phyloP scores from a whole-genome alignment of 37 sponge, comb jelly and placozoan species.

The Aplysina aerophoba region DNA sequence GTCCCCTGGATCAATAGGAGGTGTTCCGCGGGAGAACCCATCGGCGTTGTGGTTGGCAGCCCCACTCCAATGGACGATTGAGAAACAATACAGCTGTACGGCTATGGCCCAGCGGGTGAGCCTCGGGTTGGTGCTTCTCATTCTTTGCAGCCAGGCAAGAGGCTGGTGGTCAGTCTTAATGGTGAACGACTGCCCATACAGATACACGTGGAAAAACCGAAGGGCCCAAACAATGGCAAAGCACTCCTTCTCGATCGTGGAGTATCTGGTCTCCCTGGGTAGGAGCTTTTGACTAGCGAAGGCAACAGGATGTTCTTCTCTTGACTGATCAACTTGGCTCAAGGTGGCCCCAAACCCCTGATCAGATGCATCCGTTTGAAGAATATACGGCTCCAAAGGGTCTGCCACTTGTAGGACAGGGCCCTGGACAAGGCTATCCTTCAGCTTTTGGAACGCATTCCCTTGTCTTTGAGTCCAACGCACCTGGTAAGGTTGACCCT shows the following conservation, averaged over 20 bases:
- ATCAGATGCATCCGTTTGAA: slow-evolving; percentile 36
- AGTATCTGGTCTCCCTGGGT: slow-evolving; percentile 22
- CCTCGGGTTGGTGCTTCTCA: not conserved
- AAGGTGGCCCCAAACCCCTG: slow-evolving; percentile 24
- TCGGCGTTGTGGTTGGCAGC: not conserved
- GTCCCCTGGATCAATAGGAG: not conserved
- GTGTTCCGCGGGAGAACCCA: not conserved
- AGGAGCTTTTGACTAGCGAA: slow-evolving; percentile 16
- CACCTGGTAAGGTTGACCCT: not conserved
- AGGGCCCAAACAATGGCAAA: slow-evolving; percentile 23
- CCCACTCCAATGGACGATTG: not conserved
- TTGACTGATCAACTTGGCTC: slow-evolving; percentile 10
- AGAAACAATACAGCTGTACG: not conserved
- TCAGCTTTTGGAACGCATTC: slow-evolving; percentile 3
- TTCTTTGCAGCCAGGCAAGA: not conserved
- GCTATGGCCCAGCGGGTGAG: not conserved
- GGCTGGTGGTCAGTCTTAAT: slow-evolving; percentile 31
- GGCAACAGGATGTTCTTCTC: slow-evolving; percentile 42
- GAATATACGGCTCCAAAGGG: not conserved
- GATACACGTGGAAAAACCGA: slow-evolving; percentile 24
- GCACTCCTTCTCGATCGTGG: slow-evolving; percentile 44
- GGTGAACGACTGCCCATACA: slow-evolving; percentile 12
- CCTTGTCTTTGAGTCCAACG: slow-evolving; percentile 2
- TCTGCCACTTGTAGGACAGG: slow-evolving; percentile 3
- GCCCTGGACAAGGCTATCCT: not conserved